A percentile compares a stretch with the other conserved stretches of the same genome.
These are phyloP conservation scores for Acanthaster planci DNA, from an alignment of 35 echinoderm and acorn worm genomes.

Conservation along the genomic window DNA sequence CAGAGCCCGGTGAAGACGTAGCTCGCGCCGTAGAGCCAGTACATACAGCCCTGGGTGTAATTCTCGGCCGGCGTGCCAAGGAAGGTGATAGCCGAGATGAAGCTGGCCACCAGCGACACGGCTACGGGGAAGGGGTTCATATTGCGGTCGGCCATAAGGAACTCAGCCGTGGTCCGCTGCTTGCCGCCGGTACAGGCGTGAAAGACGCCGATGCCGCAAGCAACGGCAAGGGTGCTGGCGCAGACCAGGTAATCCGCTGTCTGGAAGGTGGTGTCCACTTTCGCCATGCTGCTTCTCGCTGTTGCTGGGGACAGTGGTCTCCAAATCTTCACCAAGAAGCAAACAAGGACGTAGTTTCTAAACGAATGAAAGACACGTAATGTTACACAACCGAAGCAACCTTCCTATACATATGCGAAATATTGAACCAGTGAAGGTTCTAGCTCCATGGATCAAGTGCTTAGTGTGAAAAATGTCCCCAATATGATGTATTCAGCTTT, in stretches of 20 bases:
- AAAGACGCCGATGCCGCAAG: conserved; percentile 66
- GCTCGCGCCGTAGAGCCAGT: conserved; percentile 64
- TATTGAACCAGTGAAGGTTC: too few species aligned
- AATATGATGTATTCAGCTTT: too few species aligned
- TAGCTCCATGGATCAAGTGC: too few species aligned
- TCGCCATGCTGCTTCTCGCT: too few species aligned
- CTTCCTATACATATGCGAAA: too few species aligned
- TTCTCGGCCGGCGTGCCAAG: conserved; percentile 81
- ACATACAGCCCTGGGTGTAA: conserved; percentile 83
- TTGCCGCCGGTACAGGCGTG: conserved; percentile 74
- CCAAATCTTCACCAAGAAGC: too few species aligned
- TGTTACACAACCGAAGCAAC: too few species aligned
- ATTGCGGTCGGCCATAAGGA: conserved; percentile 77
- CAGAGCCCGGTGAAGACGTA: conserved; percentile 48
- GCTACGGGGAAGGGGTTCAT: conserved; percentile 72
- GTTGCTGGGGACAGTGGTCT: too few species aligned
- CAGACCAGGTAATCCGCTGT: conserved; percentile 62
- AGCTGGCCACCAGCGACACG: conserved; percentile 71
- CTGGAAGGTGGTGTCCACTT: conserved; percentile 21
- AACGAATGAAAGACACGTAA: too few species aligned
- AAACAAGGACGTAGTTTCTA: too few species aligned
- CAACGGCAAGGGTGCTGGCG: conserved; percentile 26
- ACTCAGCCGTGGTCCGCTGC: conserved; percentile 72
- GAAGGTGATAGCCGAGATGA: conserved; percentile 82
- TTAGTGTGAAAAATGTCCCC: too few species aligned